phyloP scores from a whole-genome alignment of 2,797 vertebrate species.

The Orientallactaga sibirica region DNA sequence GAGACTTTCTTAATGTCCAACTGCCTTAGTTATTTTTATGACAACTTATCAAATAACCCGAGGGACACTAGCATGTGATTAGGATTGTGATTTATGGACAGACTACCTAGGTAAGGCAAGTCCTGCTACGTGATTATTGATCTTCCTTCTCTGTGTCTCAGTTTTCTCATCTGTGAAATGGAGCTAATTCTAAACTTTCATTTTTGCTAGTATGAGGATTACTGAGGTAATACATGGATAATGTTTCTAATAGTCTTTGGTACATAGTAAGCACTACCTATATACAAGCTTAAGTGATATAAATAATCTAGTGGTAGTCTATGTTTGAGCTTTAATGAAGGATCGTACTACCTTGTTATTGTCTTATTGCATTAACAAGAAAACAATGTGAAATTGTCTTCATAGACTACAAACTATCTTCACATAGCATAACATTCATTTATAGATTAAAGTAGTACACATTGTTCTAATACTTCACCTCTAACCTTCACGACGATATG shows the following conservation, averaged over 20 bases:
- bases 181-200: neutral
- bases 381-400: neutral
- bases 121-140: neutral
- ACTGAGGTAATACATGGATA: neutral
- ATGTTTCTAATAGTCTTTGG: neutral
- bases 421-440: neutral
- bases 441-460: neutral
- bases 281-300: neutral
- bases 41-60: slow-evolving; percentile 36
- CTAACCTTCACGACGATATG: neutral
- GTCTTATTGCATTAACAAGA: slow-evolving; percentile 6
- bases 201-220: neutral
- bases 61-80: neutral
- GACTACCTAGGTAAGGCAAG: neutral
- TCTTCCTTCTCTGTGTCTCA: neutral
- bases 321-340: slow-evolving; percentile 23
- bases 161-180: neutral
- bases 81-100: neutral
- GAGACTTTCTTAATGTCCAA: slow-evolving; percentile 4
- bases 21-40: slow-evolving; percentile 1
- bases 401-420: slow-evolving; percentile 4
- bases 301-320: neutral
- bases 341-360: slow-evolving; percentile 15
- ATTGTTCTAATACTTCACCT: neutral
- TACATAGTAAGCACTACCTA: neutral